phyloP scores from a whole-genome alignment of 2,797 vertebrate genomes.

The Chaetophractus vellerosus region DNA sequence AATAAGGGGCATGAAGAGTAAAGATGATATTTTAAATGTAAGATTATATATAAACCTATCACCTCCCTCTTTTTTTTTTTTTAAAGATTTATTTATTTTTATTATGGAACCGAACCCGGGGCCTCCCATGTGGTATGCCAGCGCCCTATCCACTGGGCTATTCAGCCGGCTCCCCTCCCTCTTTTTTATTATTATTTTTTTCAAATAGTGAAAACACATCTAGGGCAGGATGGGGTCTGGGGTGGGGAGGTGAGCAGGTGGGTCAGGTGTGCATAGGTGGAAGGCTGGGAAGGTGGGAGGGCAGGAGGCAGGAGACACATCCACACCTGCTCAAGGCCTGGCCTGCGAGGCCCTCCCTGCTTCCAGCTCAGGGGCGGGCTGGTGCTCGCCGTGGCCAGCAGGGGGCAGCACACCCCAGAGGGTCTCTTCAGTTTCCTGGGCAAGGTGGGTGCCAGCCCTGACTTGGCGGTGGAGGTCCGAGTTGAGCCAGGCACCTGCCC shows the following conservation, averaged over 20 bases:
- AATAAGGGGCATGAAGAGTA: neutral
- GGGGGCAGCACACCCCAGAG: conserved; percentile 76
- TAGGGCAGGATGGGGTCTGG: neutral
- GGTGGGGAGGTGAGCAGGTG: neutral
- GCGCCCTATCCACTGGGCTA: too few species aligned
- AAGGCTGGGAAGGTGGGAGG: neutral
- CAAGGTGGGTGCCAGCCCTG: too few species aligned
- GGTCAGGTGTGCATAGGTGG: neutral
- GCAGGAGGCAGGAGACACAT: neutral
- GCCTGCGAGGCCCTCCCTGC: neutral
- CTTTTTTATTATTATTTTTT: neutral
- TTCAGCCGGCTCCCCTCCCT: too few species aligned
- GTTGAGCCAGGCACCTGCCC: neutral
- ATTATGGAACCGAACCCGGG: too few species aligned
- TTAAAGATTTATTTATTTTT: too few species aligned
- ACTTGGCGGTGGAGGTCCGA: neutral
- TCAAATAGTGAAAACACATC: neutral
- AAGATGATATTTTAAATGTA: neutral
- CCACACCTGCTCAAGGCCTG: too few species aligned
- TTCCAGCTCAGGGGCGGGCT: neutral
- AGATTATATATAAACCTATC: neutral
- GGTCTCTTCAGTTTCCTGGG: neutral
- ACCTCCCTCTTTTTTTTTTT: too few species aligned
- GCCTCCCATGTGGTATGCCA: too few species aligned
- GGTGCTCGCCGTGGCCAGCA: conserved; percentile 17